Conservation (phyloP, 2,888 invertebrate species). For the Alcis repandata region DNA sequence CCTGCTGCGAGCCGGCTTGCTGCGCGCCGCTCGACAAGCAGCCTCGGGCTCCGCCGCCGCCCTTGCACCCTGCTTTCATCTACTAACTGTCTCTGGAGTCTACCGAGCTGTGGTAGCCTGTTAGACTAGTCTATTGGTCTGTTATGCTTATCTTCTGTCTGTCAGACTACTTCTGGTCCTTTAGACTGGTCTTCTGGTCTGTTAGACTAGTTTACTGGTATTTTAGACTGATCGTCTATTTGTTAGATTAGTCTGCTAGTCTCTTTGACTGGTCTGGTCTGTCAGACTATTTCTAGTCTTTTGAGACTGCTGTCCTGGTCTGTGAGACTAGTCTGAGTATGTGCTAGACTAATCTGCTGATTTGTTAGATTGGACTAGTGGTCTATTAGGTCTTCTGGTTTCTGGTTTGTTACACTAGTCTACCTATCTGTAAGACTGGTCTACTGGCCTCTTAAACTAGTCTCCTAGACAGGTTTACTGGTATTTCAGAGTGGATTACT, state of each 20-base stretch:
- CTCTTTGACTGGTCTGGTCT: too few species aligned
- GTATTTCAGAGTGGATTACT: too few species aligned
- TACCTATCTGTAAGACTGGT: too few species aligned
- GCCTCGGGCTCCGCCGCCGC: slow-evolving; percentile 75
- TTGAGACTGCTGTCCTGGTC: too few species aligned
- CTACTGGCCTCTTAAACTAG: too few species aligned
- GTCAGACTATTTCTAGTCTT: too few species aligned
- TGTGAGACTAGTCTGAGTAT: neutral
- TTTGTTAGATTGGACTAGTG: too few species aligned
- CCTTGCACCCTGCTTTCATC: slow-evolving; percentile 81
- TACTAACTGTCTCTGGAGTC: slow-evolving; percentile 60
- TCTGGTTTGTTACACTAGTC: too few species aligned
- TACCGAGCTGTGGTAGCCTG: neutral
- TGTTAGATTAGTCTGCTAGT: neutral
- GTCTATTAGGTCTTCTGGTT: too few species aligned
- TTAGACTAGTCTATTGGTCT: neutral
- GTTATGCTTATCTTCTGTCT: neutral
- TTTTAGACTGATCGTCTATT: neutral
- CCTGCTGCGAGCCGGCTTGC: slow-evolving; percentile 79
- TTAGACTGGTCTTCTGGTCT: neutral
- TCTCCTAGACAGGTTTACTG: too few species aligned
- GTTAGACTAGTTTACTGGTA: neutral
- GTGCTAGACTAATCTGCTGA: neutral
- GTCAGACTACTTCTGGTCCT: neutral
- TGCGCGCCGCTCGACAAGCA: slow-evolving; percentile 78